phyloP scores from a whole-genome alignment of 2,797 vertebrate genomes.

The Loris lydekkerianus region DNA sequence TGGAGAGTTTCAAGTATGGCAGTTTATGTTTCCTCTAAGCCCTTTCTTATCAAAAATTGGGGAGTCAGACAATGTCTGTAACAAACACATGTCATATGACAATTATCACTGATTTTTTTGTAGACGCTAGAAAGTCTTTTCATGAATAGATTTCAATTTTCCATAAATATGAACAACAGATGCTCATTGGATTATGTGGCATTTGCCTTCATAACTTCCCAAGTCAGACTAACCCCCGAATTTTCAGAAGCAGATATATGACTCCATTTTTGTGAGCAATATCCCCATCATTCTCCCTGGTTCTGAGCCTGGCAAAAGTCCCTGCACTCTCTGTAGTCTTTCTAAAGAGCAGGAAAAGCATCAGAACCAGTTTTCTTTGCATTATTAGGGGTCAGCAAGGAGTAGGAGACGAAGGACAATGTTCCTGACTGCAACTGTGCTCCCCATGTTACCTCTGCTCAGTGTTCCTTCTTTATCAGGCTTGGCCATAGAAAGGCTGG shows the following conservation, averaged over 20 bases:
- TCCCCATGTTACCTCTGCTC: rapidly evolving
- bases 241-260: background rate
- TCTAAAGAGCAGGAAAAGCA: background rate
- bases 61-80: background rate
- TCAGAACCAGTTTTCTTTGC: background rate
- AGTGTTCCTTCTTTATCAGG: background rate
- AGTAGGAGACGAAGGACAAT: background rate
- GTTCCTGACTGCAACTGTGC: background rate
- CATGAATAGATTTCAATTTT: constrained; percentile 35
- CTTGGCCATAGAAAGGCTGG: background rate
- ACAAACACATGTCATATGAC: background rate
- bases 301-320: background rate
- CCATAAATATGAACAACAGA: background rate
- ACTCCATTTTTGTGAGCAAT: background rate
- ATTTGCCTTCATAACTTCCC: background rate
- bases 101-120: background rate
- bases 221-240: background rate
- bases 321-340: background rate
- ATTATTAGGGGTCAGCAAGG: background rate
- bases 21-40: background rate
- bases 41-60: constrained; percentile 26
- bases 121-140: background rate
- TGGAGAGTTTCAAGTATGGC: background rate
- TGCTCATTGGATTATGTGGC: background rate
- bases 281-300: background rate